Conservation (phyloP, 2,888 invertebrate species). For the Trissoscelio sp. region DNA sequence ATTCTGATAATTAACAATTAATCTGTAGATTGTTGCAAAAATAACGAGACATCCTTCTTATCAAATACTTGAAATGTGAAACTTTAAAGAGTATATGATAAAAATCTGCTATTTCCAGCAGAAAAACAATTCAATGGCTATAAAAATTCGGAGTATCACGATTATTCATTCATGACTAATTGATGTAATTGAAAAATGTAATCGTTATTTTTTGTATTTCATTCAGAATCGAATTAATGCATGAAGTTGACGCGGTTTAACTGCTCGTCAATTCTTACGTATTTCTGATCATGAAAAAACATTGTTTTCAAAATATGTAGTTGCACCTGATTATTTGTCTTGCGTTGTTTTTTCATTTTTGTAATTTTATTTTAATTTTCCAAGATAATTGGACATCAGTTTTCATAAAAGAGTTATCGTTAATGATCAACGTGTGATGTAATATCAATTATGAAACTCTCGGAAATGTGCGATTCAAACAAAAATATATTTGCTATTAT, state of each 20-base stretch:
- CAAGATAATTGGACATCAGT: constrained; percentile 47
- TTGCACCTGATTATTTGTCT: constrained; percentile 14
- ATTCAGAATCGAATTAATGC: not conserved
- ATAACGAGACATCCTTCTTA: constrained; percentile 12
- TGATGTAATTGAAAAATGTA: not conserved
- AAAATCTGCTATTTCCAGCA: constrained; percentile 10
- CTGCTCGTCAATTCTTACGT: not conserved
- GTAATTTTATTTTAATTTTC: constrained; percentile 55
- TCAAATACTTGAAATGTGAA: constrained; percentile 19
- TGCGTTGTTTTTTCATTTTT: constrained; percentile 32
- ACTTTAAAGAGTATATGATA: constrained; percentile 3
- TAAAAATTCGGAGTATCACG: constrained; percentile 9
- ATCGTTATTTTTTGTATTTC: not conserved
- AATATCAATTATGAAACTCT: constrained; percentile 60
- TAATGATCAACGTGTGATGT: constrained; percentile 55
- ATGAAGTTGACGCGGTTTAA: too few relatives aligned
- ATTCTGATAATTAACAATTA: constrained; percentile 27
- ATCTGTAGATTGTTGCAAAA: constrained; percentile 6
- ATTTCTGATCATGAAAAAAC: constrained; percentile 15
- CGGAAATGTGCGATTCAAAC: constrained; percentile 46
- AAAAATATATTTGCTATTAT: constrained; percentile 55
- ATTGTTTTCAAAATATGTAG: not conserved
- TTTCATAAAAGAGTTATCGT: constrained; percentile 55
- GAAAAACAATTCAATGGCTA: constrained; percentile 16
- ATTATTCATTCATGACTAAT: constrained; percentile 20